These are phyloP conservation scores for Anguilla pacifica DNA, from an alignment of 2,797 vertebrate genomes.

Conservation along the genomic window DNA sequence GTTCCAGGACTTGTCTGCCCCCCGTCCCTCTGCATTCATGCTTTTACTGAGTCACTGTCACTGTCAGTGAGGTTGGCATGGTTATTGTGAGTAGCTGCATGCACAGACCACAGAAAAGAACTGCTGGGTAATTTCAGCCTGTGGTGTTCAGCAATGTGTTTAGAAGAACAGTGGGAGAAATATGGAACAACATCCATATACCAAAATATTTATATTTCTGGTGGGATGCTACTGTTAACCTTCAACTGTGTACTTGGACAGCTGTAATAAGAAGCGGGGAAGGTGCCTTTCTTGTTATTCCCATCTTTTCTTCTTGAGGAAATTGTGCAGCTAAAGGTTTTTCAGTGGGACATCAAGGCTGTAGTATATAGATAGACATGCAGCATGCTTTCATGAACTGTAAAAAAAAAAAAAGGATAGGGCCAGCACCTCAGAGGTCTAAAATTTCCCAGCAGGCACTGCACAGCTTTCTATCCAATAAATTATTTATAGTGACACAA, in stretches of 20 bases:
- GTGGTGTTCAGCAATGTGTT: too few species aligned
- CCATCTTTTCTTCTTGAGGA: too few species aligned
- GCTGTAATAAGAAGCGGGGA: too few species aligned
- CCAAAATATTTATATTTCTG: neutral
- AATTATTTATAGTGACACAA: conserved; percentile 14
- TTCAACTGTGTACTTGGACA: neutral
- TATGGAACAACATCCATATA: neutral
- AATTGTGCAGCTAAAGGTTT: too few species aligned
- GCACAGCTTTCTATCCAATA: neutral
- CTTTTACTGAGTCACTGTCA: too few species aligned
- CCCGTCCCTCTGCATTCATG: too few species aligned
- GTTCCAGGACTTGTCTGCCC: too few species aligned
- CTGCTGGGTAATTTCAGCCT: neutral
- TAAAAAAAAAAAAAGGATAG: neutral
- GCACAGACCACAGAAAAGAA: neutral
- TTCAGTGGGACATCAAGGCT: too few species aligned
- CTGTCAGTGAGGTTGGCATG: too few species aligned
- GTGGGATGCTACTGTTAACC: neutral
- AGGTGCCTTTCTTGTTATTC: too few species aligned
- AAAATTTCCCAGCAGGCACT: conserved; percentile 8
- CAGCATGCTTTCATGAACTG: neutral
- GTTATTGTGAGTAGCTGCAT: too few species aligned
- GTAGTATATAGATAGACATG: neutral
- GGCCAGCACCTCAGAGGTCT: conserved; percentile 13
- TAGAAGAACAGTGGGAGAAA: neutral